These are phyloP conservation scores for Xestobium rufovillosum DNA, from an alignment of 2,888 invertebrate species.

Conservation along the genomic window DNA sequence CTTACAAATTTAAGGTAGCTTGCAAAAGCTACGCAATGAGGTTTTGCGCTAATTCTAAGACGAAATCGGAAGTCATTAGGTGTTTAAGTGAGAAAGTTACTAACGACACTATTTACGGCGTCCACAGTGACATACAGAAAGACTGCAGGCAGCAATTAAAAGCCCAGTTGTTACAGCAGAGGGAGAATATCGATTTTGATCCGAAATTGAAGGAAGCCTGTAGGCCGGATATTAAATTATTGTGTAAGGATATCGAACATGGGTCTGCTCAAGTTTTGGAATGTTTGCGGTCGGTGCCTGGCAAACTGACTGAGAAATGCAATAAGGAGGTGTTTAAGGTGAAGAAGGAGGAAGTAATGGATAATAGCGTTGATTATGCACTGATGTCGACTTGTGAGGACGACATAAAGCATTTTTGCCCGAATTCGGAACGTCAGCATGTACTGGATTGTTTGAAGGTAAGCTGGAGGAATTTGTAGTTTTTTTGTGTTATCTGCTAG, in stretches of 20 bases:
- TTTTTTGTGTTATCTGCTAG: no score
- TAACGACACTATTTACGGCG: conserved; percentile 74
- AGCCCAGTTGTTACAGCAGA: conserved; percentile 85
- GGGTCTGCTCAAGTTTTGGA: conserved; percentile 67
- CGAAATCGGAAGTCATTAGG: conserved; percentile 72
- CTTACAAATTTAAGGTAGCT: conserved; percentile 89
- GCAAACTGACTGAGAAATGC: conserved; percentile 60
- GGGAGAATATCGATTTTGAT: conserved; percentile 82
- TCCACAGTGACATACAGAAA: conserved; percentile 72
- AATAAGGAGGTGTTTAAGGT: conserved; percentile 77
- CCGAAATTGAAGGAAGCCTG: conserved; percentile 79
- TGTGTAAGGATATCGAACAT: conserved; percentile 61
- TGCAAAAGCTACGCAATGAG: conserved; percentile 74
- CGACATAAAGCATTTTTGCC: conserved; percentile 81
- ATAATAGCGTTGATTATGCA: conserved; percentile 82
- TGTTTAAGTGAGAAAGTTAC: conserved; percentile 87
- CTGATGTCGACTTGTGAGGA: conserved; percentile 75
- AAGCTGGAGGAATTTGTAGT: conserved; percentile 18
- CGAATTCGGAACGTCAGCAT: conserved; percentile 59
- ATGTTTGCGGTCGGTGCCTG: conserved; percentile 60
- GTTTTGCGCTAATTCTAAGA: conserved; percentile 61
- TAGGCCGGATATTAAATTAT: conserved; percentile 63
- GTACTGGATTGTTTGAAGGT: conserved; percentile 74
- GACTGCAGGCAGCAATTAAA: conserved; percentile 87
- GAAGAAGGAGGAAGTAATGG: conserved; percentile 76